phyloP scores from a whole-genome alignment of 2,888 invertebrate genomes.

The Drosophila parthenogenetica region DNA sequence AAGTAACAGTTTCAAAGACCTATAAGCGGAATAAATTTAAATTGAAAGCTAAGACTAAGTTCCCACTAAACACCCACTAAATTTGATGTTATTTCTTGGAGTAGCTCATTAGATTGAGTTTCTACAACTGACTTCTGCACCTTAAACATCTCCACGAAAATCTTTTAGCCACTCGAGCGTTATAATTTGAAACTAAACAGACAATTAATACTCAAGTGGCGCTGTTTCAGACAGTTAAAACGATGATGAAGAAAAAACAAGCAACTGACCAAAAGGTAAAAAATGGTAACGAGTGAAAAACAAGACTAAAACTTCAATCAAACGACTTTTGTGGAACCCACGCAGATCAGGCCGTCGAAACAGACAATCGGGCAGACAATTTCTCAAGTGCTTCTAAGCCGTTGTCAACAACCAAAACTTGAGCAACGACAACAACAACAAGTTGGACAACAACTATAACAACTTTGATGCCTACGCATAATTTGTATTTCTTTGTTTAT shows the following conservation, averaged over 20 bases:
- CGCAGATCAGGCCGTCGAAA: slow-evolving; percentile 48
- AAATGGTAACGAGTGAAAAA: neutral
- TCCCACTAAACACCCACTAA: slow-evolving; percentile 44
- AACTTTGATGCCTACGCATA: slow-evolving; percentile 64
- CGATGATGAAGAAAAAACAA: neutral
- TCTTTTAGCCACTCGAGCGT: slow-evolving; percentile 31
- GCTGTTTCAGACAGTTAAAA: slow-evolving; percentile 20
- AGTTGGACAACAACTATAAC: slow-evolving; percentile 44
- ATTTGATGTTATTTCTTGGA: slow-evolving; percentile 15
- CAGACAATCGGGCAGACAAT: slow-evolving; percentile 63
- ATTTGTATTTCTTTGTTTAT: slow-evolving; percentile 38
- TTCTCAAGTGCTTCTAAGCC: slow-evolving; percentile 70
- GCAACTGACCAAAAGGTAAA: slow-evolving; percentile 26
- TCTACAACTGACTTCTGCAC: slow-evolving; percentile 24
- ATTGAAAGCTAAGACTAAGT: neutral
- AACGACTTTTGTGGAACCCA: slow-evolving; percentile 65
- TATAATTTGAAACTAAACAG: slow-evolving; percentile 61
- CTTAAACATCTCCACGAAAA: slow-evolving; percentile 19
- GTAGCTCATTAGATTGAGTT: slow-evolving; percentile 19
- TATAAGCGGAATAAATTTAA: neutral
- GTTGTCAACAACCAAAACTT: slow-evolving; percentile 33
- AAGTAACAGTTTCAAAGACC: neutral
- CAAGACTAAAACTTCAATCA: slow-evolving; percentile 51
- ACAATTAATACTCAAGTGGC: slow-evolving; percentile 66
- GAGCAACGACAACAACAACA: slow-evolving; percentile 22